These are phyloP conservation scores for Oreochromis spilurus DNA, from an alignment of 2,113 vertebrate genomes.

Conservation along the genomic window DNA sequence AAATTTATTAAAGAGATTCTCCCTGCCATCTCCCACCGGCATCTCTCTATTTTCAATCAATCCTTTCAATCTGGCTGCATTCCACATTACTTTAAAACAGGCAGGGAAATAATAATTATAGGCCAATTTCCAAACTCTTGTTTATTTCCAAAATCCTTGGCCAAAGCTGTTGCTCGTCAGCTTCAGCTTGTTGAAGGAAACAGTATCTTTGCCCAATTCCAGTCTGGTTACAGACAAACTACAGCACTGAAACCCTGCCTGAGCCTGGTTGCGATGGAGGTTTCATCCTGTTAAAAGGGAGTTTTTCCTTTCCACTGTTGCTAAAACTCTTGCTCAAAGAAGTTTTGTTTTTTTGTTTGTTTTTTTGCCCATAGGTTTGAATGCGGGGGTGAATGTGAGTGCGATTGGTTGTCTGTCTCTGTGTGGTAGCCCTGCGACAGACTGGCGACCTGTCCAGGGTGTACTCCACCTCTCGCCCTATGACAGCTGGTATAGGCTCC, in stretches of 20 bases:
- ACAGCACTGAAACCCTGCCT: not conserved
- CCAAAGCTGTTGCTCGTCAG: not conserved
- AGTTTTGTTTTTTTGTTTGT: not conserved
- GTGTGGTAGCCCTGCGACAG: not conserved
- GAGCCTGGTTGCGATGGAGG: not conserved
- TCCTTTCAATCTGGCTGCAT: not conserved
- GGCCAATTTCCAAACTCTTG: not conserved
- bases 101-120: accelerated
- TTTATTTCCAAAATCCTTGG: not conserved
- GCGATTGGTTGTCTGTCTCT: not conserved
- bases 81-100: not conserved
- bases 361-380: not conserved
- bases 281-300: not conserved
- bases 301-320: not conserved
- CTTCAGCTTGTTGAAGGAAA: not conserved
- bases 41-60: not conserved
- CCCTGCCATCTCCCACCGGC: too few species aligned
- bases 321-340: not conserved
- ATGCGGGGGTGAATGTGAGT: not conserved
- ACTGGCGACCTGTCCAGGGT: not conserved
- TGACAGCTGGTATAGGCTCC: not conserved
- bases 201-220: accelerated
- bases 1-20: too few species aligned
- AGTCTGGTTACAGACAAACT: not conserved
- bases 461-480: not conserved